Base-by-base conservation (phyloP, 2,113 vertebrate genomes). In the Channa argus region DNA sequence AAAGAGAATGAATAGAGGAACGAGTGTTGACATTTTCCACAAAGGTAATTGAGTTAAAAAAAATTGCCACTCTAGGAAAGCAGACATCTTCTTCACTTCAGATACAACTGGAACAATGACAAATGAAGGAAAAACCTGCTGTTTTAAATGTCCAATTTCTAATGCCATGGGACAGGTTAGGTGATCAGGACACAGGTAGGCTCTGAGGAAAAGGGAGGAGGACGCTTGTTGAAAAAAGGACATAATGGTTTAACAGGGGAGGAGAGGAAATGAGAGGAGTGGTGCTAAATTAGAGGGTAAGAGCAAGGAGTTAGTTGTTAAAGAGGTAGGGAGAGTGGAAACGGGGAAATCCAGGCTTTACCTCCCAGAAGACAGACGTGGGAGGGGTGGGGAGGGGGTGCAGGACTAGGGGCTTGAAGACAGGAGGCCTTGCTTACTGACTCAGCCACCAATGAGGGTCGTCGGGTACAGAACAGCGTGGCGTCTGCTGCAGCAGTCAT, bases 281-380 rank as follows among this genome's bases (percentile, higher is more conserved):
- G 81, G 79, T 37, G 63, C 81, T 82, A 91, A 92, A 92, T 92
- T 84, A 92, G 77, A 92, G 90, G 91, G 86, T 88, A 82, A 89
- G 89, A 77, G 76, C 61, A 3, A 79, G 60, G 76, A 56, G 72
- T 83, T 84, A 79, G 83, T 74, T 77, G 85, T 90, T 89, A 82
- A 89, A 81, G 80, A 91, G 83, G 67, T 54, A 80, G 84, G 74
- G 87, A 89, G 88, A 88, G 88, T 90, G 90, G 89, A 92, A 90
- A 88, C 58, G 89, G 92, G 92, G 86, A 93, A 92, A 89, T 92
- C 92, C 91, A 90, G 79, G 85, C 82, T 92, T 92, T 92, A 92
- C 91, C 90, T 90, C 90, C 90, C 90, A 85, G 86, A 80, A 84
- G 87, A 74, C 63, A 13, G 43, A 13, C 44, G 49, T 4, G 53